Percentiles rank a stretch among this genome's conserved stretches.
phyloP scores from a whole-genome alignment of 2,888 invertebrate genomes.

The Steinernema hermaphroditum region DNA sequence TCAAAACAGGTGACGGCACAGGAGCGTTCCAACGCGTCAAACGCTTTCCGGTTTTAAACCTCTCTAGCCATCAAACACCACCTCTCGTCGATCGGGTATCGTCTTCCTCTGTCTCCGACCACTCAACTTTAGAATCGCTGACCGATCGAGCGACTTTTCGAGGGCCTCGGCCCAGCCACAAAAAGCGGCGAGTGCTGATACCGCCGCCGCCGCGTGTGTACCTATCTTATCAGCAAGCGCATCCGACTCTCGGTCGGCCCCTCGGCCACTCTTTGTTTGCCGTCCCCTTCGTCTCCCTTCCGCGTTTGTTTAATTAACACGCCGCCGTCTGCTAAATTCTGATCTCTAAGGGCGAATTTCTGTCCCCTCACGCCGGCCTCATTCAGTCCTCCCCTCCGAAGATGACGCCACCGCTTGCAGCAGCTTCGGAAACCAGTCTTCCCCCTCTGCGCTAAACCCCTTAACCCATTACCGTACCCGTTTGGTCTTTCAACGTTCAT shows the following conservation, averaged over 20 bases:
- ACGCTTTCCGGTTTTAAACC: too few relatives aligned
- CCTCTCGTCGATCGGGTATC: too few relatives aligned
- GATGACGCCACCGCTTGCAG: not conserved
- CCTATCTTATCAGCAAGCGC: not conserved
- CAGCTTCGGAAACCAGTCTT: too few relatives aligned
- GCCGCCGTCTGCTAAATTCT: not conserved
- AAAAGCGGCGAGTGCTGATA: not conserved
- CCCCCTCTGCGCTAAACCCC: too few relatives aligned
- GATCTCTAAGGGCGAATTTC: not conserved
- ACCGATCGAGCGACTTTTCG: too few relatives aligned
- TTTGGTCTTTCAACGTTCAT: not conserved
- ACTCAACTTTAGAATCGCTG: too few relatives aligned
- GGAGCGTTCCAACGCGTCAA: too few relatives aligned
- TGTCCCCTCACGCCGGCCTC: not conserved
- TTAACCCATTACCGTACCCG: not conserved
- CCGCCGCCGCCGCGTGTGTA: not conserved
- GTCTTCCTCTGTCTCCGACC: too few relatives aligned
- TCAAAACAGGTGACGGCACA: too few relatives aligned
- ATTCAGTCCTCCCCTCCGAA: not conserved
- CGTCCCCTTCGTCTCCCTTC: not conserved
- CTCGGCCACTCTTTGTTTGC: constrained; percentile 21
- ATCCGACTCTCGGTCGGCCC: not conserved
- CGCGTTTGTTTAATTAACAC: not conserved
- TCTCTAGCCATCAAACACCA: too few relatives aligned
- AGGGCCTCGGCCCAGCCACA: too few relatives aligned